Evolutionary conservation across 1,140 invertebrate species (phyloP).

Genomic region (Bathynomus jamesi): DNA sequence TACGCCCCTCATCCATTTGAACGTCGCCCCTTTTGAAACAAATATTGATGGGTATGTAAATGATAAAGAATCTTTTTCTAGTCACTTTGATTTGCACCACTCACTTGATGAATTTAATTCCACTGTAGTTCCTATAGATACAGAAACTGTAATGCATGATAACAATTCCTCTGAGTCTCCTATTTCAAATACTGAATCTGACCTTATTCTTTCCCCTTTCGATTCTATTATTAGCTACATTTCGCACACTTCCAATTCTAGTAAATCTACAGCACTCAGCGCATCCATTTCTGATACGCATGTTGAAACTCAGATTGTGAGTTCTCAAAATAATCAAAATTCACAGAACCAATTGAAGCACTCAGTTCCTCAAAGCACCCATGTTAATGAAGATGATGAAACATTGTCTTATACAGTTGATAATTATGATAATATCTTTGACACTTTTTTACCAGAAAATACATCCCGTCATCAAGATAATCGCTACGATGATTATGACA

Average conservation of each 20-base stretch:
- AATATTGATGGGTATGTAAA: neutral
- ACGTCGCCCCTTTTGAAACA: neutral
- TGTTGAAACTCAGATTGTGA: neutral
- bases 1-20: too few species aligned
- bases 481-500: neutral
- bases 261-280: neutral
- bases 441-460: neutral
- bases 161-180: neutral
- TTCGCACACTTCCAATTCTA: neutral
- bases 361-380: neutral
- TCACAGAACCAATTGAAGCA: too few species aligned
- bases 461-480: neutral
- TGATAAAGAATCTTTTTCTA: neutral
- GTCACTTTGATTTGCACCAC: neutral
- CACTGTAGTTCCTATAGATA: neutral
- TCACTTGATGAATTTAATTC: neutral
- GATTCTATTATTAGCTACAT: neutral
- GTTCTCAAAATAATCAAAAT: neutral
- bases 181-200: conserved; percentile 1
- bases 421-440: neutral
- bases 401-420: neutral
- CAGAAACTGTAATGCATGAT: neutral
- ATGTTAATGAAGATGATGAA: neutral
- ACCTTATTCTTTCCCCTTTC: neutral
- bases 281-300: neutral